Base-by-base conservation (phyloP, 2,113 vertebrate species). In the Boulengeromyrus knoepffleri region DNA sequence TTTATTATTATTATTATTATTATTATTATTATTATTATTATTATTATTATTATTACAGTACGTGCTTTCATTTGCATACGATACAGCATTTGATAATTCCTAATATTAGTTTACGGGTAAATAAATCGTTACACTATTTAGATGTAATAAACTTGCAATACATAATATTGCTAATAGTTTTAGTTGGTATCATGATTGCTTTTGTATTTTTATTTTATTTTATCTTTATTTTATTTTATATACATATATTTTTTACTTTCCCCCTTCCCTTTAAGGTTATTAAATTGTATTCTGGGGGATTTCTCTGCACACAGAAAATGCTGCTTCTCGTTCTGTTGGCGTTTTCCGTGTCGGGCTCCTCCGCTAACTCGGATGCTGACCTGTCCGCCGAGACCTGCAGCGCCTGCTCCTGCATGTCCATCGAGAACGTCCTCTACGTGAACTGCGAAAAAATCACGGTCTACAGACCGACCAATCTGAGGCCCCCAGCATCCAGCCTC, bases 401-500 rank as follows among this genome's bases (percentile, higher is more conserved):
- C 93, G 97, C 97, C 93, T 99, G 99, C 93, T 98, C 98, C 93
- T 99, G 99, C 94, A 97, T 99, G 94, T 99, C 98, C 21, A 96
- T 99, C 93, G 99, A 99, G 92, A 99, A 99, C 88, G 98, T 99
- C 92, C 97, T 99, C 39, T 99, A 99, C 93, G 98, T 98, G 96
- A 99, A 98, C 97, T 99, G 99, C 90, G 98, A 99, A 94, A 99
- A 99, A 96, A 96, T 98, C 93, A 96, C 97, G 39, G 97, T 99
- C 92, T 99, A 99, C 94, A 97, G 98, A 92, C 99, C 98, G 89
- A 99, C 98, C 90, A 98, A 99, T 93, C 97, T 99, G 92, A 95
- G 97, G 91, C 98, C 98, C 2, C 98, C 98, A 0, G 96, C 95
- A 93, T 99, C 98, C 42, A 98, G 97, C 93, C 96, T 99, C 91